Percentiles rank a stretch among this genome's conserved stretches.
Evolutionary conservation across 2,888 invertebrate species (phyloP).

Genomic region (Xanthorhoe designata): DNA sequence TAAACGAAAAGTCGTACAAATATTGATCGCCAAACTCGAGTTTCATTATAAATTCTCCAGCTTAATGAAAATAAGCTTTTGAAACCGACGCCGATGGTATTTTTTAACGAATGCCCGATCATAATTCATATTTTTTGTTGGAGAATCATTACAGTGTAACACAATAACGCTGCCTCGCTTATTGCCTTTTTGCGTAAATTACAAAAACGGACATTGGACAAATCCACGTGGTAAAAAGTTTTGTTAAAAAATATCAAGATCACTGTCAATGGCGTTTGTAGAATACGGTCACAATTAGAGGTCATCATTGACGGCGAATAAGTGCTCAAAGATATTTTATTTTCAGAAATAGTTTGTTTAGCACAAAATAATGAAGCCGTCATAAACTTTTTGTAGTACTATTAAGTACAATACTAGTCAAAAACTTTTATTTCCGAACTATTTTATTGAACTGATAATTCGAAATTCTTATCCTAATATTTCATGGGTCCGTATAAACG

Average conservation of each 20-base stretch:
- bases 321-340: neutral
- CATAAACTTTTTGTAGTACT: too few relatives aligned
- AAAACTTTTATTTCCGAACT: neutral
- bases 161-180: constrained; percentile 61
- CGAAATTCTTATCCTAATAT: constrained; percentile 24
- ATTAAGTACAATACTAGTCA: neutral
- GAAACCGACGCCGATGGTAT: constrained; percentile 49
- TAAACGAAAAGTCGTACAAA: constrained; percentile 51
- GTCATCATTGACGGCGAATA: constrained; percentile 36
- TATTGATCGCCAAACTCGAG: constrained; percentile 55
- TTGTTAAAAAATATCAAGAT: constrained; percentile 73
- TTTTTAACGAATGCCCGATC: constrained; percentile 53
- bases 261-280: constrained; percentile 71
- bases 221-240: constrained; percentile 55
- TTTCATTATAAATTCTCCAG: constrained; percentile 52
- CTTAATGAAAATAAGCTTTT: constrained; percentile 55
- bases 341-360: neutral
- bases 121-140: constrained; percentile 56
- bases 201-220: constrained; percentile 58
- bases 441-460: constrained; percentile 13
- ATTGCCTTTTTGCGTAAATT: constrained; percentile 57
- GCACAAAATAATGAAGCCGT: neutral
- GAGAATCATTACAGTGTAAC: constrained; percentile 58
- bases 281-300: constrained; percentile 60
- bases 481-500: constrained; percentile 27